Evolutionary conservation across 2,113 vertebrate species (phyloP), one percentile per base, ranked within the genome.

Genomic region (Panthera leo): DNA sequence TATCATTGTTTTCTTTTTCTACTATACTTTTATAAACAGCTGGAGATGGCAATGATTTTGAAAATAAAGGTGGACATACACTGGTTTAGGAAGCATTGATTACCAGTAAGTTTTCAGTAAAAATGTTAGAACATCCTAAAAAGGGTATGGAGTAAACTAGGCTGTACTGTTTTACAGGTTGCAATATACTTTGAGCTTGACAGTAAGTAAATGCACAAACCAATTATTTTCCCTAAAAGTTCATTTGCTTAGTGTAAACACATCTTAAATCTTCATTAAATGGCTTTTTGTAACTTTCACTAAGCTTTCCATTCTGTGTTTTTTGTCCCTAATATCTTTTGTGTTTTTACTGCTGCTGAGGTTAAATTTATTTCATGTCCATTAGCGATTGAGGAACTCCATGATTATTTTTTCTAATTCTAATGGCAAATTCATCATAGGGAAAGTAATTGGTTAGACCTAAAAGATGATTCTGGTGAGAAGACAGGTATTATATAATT

Each of bases 401-500:
- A 36, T 61, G 29, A 29, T 78, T 39, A 21, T 58, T 31, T 21
- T 48, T 16, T 5, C 42, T 2, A 31, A 39, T 92, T 82, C 31
- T 85, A 95, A 39, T 34, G 39, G 34, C 25, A 94, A 65, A 87
- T 90, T 61, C 73, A 94, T 97, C 85, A 61, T 45, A 71, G 16
- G 36, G 34, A 51, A 96, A 68, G 53, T 96, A 86, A 94, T 68
- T 58, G 8, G 1, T 94, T 82, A 94, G 10, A 29, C 4, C 23
- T 86, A 65, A 75, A 91, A 80, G 58, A 25, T 94, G 31, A 87
- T 73, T 84, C 61, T 75, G 51, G 27, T 92, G 55, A 61, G 67
- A 45, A 95, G 34, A 68, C 85, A 96, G n/a, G 25, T 83, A 78
- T 94, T 27, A 51, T n/a, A 9, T 45, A 21, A 90, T 89, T 96